Evolutionary conservation across 2,888 invertebrate genomes (phyloP), one percentile per base, ranked within the genome.

Genomic region (Tiliacea citrago): DNA sequence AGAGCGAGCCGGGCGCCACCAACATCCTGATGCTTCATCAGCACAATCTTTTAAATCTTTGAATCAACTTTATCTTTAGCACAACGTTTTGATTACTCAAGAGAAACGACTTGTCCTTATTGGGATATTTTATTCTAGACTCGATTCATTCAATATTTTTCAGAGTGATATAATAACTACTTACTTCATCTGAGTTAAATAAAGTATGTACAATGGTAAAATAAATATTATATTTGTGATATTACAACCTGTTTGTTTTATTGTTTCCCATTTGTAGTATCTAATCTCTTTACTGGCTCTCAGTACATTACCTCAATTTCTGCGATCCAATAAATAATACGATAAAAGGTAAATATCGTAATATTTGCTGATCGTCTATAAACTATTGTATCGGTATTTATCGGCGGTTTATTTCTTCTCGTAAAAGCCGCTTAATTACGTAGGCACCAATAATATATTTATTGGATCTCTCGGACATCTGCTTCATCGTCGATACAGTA

Each of bases 181-280:
- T n/a, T 91, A 92, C 91, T 94, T 94, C 90, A 90, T 93, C 92
- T 95, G 93, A 95, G 94, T 94, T 95, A 94, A 92, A 90, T 94
- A 91, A 93, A 89, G 92, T 94, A 91, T 95, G 95, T 95, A 95
- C 94, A 94, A 95, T 94, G 92, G 93, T 92, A 95, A 93, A 95
- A 95, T 95, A 95, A 95, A 95, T 94, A 95, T 95, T 95, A 95
- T 95, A 95, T 95, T 95, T 95, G 95, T 95, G 94, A 95, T 94
- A 95, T 93, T 91, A 91, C 82, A 86, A 72, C 49, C 51, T 57
- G 49, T 77, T 71, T 79, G 81, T 86, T 85, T 85, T 81, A 84
- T 89, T 88, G 21, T 39, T 57, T 39, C n/a, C 49, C n/a, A 21
- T 80, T 61, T 6, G 9, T 35, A 39, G 21, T 35, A n/a, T n/a